Conservation (phyloP, 2,888 invertebrate genomes). For the Notocelia uddmanniana region DNA sequence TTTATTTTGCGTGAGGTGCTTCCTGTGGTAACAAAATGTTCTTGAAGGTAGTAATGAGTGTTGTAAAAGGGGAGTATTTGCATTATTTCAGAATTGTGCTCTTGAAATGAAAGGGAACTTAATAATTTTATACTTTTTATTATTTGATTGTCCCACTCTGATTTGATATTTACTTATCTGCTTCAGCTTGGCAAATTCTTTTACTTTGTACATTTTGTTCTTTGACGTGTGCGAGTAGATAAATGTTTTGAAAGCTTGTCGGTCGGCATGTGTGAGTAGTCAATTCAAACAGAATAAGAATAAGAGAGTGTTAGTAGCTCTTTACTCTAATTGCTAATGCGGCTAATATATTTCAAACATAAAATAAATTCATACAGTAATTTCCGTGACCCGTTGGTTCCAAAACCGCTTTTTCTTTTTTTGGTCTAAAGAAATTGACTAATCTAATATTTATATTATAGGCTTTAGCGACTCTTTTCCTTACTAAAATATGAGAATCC, state of each 20-base stretch:
- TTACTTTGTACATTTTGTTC: too few species aligned
- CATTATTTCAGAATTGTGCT: constrained; percentile 20
- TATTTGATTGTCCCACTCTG: background rate
- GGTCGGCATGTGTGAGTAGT: background rate
- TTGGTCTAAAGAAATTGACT: too few species aligned
- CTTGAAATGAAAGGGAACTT: constrained; percentile 1
- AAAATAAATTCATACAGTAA: too few species aligned
- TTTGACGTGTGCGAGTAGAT: too few species aligned
- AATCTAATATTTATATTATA: too few species aligned
- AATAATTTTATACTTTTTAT: background rate
- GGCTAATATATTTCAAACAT: too few species aligned
- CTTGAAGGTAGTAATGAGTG: constrained; percentile 27
- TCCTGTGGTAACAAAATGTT: constrained; percentile 42
- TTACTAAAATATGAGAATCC: too few species aligned
- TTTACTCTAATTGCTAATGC: too few species aligned
- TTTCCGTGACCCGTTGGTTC: too few species aligned
- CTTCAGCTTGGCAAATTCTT: background rate
- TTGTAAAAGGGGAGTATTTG: constrained; percentile 28
- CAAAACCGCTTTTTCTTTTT: too few species aligned
- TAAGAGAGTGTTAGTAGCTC: too few species aligned
- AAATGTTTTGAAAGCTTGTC: background rate
- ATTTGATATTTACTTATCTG: background rate
- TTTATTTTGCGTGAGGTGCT: background rate
- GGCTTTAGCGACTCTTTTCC: too few species aligned
- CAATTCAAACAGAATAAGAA: background rate